phyloP scores from a whole-genome alignment of 2,888 invertebrate species.

The Oconnorella tubifera region DNA sequence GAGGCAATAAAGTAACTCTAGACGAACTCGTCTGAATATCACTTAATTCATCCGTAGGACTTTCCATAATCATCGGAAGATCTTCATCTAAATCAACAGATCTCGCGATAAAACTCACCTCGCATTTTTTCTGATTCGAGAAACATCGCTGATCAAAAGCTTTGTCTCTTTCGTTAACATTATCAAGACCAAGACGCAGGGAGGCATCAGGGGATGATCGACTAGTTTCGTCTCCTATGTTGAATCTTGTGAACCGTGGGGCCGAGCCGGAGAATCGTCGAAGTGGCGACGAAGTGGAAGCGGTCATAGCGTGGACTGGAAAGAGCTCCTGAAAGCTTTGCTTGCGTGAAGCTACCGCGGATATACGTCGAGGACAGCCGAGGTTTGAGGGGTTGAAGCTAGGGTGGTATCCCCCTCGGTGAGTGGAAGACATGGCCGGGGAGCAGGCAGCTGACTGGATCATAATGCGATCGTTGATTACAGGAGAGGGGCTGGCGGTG shows the following conservation, averaged over 20 bases:
- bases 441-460: background rate
- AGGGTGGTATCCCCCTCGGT: background rate
- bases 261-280: background rate
- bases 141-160: too few species aligned
- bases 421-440: background rate
- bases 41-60: background rate
- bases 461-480: background rate
- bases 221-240: too few species aligned
- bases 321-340: slow-evolving; percentile 18
- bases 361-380: background rate
- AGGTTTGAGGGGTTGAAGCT: slow-evolving; percentile 1
- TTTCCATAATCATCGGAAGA: background rate
- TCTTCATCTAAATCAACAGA: too few species aligned
- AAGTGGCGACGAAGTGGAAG: background rate
- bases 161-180: too few species aligned
- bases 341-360: slow-evolving; percentile 10
- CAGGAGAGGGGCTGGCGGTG: background rate
- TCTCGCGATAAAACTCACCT: too few species aligned
- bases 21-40: too few species aligned
- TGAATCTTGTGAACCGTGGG: background rate
- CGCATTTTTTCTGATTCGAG: too few species aligned
- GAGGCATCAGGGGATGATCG: too few species aligned
- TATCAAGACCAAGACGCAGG: too few species aligned
- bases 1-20: too few species aligned
- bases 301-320: slow-evolving; percentile 5